Evolutionary conservation across 2,888 invertebrate genomes (phyloP), one percentile per base, ranked within the genome.

Genomic region (Cerceris ruficornis): DNA sequence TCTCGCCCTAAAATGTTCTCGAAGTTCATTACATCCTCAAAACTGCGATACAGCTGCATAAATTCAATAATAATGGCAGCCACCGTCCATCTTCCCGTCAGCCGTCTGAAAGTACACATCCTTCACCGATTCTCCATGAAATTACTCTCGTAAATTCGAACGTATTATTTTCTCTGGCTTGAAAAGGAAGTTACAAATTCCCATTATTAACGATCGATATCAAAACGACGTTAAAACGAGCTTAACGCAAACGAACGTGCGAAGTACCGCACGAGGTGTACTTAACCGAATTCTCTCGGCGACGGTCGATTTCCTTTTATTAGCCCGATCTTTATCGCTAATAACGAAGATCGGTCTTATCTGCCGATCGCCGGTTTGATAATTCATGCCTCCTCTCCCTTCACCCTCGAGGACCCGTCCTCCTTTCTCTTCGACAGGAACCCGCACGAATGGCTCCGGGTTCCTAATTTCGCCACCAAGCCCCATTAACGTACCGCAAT

Each of bases 331-430:
- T 58, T 55, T 77, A 80, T 80, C 80, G 67, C 52, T 68, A 77
- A 77, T 80, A 75, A 80, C 64, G 60, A 77, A 69, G 80, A 67
- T 64, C 66, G 52, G 28, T 7, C 64, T 70, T 80, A 80, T 70
- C 74, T 11, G 46, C 0, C 17, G 49, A 80, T 80, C 74, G 57
- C 17, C 11, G 55, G 49, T 68, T 62, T 58, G 50, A 65, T 75
- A 75, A 60, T 60, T 65, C 52, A 50, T 65, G 28, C 28, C 28
- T 28, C 28, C 28, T 28, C 28, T 28, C 4, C 28, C 28, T 28
- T 28, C 28, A 28, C 28, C 28, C 28, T 28, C 28, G 28, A 28
- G 28, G 28, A 28, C 1, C 70, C 8, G 49, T 52, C 43, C 14
- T 28, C 39, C 49, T 49, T 11, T 55, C 67, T 64, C n/a, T 13